Evolutionary conservation across 1,140 invertebrate genomes (phyloP).

Genomic region (Polypedilum pembai): DNA sequence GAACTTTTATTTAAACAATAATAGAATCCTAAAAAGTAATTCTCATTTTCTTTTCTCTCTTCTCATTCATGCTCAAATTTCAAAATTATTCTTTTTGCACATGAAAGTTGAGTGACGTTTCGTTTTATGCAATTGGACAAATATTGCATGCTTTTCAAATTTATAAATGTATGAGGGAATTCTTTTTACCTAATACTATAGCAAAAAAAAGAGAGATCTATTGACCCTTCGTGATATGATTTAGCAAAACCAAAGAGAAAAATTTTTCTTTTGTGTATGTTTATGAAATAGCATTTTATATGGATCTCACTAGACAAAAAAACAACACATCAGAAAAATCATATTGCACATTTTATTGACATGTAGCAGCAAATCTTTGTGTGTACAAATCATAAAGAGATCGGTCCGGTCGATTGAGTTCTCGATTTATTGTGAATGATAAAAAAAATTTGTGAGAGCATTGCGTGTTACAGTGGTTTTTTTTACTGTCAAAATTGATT

Average conservation of each 20-base stretch:
- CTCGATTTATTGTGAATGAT: not conserved
- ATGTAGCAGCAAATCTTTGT: not conserved
- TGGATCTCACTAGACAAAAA: not conserved
- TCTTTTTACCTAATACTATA: too few species aligned
- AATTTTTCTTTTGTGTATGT: not conserved
- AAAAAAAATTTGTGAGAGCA: not conserved
- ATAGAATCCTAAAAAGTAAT: too few species aligned
- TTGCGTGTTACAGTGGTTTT: constrained; percentile 21
- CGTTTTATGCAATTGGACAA: constrained; percentile 13
- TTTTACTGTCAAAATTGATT: constrained; percentile 16
- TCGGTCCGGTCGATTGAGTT: constrained; percentile 24
- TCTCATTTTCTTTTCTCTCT: too few species aligned
- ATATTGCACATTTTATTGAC: not conserved
- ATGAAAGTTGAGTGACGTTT: constrained; percentile 25
- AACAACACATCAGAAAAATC: not conserved
- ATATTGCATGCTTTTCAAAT: not conserved
- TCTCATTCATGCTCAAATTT: not conserved
- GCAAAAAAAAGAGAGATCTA: too few species aligned
- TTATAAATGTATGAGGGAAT: not conserved
- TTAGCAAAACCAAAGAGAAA: constrained; percentile 5
- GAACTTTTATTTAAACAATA: too few species aligned
- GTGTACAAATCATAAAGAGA: not conserved
- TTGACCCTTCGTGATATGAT: constrained; percentile 11
- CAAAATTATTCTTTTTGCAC: not conserved
- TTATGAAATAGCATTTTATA: constrained; percentile 5